These are phyloP conservation scores for Cichladusa arquata DNA, from an alignment of 2,113 vertebrate genomes.

Conservation along the genomic window DNA sequence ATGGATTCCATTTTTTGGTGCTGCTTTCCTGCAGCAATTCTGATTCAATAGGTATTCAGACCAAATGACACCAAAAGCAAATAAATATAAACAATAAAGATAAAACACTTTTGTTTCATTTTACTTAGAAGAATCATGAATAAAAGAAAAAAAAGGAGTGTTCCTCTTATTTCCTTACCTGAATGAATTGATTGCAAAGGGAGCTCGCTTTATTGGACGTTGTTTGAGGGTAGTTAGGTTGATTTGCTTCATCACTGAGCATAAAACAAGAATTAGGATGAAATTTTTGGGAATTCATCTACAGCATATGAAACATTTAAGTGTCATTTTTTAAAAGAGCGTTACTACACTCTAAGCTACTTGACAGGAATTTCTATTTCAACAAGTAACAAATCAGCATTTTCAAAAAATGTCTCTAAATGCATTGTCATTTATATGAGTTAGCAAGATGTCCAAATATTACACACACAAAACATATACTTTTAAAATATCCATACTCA, in stretches of 20 bases:
- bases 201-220: constrained; percentile 89
- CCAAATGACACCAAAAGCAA: not conserved
- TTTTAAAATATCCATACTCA: not conserved
- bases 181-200: constrained; percentile 90
- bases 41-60: not conserved
- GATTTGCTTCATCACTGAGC: constrained; percentile 89
- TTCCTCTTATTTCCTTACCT: constrained; percentile 76
- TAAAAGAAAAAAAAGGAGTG: not conserved
- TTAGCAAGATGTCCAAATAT: not conserved
- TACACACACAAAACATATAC: not conserved
- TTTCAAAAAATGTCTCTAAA: not conserved
- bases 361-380: not conserved
- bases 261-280: constrained; percentile 49
- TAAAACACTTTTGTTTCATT: not conserved
- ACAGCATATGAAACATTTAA: not conserved
- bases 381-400: not conserved
- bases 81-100: not conserved
- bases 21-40: not conserved
- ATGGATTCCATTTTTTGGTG: not conserved
- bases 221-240: constrained; percentile 91
- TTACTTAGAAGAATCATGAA: not conserved
- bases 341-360: not conserved
- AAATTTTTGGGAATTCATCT: not conserved
- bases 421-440: not conserved
- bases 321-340: not conserved